Evolutionary conservation across 1,140 invertebrate species (phyloP).

Genomic region (Brachionus manjavacas): DNA sequence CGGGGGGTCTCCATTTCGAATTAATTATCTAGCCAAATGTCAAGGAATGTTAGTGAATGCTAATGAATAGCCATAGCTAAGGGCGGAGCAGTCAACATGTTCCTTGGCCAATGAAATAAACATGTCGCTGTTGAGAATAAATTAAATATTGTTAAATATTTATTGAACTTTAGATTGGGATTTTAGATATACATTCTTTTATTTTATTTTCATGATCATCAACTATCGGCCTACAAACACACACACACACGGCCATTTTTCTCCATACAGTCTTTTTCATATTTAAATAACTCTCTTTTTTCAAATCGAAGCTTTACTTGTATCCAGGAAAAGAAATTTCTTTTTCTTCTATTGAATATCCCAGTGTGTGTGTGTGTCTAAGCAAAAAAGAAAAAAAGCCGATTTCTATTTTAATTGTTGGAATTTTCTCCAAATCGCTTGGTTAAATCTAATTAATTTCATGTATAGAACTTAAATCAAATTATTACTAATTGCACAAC

Average conservation of each 20-base stretch:
- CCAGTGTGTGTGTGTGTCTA: neutral
- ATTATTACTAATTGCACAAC: neutral
- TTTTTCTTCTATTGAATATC: neutral
- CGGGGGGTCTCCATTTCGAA: neutral
- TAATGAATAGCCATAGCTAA: neutral
- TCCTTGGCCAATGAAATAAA: constrained; percentile 15
- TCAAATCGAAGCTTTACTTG: neutral
- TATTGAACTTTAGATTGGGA: constrained; percentile 19
- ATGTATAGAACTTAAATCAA: neutral
- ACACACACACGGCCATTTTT: neutral
- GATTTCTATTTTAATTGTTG: neutral
- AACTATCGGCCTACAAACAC: neutral
- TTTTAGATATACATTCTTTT: constrained; percentile 5
- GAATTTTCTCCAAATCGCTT: neutral
- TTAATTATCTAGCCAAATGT: constrained; percentile 29
- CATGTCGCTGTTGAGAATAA: constrained; percentile 27
- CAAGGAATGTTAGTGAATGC: constrained; percentile 29
- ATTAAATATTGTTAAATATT: constrained; percentile 34
- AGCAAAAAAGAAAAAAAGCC: too few species aligned
- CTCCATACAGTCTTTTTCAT: neutral
- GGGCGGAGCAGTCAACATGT: neutral
- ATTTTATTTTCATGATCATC: neutral
- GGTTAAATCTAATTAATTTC: neutral
- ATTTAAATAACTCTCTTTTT: neutral
- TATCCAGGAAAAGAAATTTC: neutral